Evolutionary conservation across 2,888 invertebrate species (phyloP).

Genomic region (Pachydiplax longipennis): DNA sequence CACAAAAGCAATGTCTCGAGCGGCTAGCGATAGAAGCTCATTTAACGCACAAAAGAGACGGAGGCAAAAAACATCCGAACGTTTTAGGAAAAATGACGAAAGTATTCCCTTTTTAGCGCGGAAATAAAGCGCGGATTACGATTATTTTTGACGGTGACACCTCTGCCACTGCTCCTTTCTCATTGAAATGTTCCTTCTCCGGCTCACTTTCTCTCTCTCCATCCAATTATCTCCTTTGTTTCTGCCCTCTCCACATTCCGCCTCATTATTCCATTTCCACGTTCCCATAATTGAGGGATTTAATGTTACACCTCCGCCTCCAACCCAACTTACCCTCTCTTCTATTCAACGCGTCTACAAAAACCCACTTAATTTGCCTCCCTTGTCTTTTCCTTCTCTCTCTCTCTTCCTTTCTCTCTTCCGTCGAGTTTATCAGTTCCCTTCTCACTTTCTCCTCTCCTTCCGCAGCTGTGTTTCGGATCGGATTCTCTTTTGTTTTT

Average conservation of each 20-base stretch:
- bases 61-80: constrained; percentile 19
- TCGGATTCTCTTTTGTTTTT: neutral
- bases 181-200: neutral
- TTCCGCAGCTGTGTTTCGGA: neutral
- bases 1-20: neutral
- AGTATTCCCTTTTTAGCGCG: neutral
- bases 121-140: neutral
- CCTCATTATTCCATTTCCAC: constrained; percentile 32
- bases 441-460: neutral
- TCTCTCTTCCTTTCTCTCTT: neutral
- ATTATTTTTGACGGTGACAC: constrained; percentile 7
- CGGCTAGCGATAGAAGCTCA: neutral
- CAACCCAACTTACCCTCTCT: neutral
- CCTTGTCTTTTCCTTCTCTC: neutral
- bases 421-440: neutral
- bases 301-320: neutral
- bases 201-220: neutral
- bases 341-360: neutral
- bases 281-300: constrained; percentile 30
- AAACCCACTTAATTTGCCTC: constrained; percentile 31
- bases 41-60: constrained; percentile 23
- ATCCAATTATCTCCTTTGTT: constrained; percentile 25
- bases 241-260: constrained; percentile 16
- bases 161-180: neutral
- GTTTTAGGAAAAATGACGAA: constrained; percentile 18